Percentiles rank a stretch among this genome's conserved stretches.
Conservation (phyloP, 2,888 invertebrate genomes). For the Nephrotoma appendiculata region DNA sequence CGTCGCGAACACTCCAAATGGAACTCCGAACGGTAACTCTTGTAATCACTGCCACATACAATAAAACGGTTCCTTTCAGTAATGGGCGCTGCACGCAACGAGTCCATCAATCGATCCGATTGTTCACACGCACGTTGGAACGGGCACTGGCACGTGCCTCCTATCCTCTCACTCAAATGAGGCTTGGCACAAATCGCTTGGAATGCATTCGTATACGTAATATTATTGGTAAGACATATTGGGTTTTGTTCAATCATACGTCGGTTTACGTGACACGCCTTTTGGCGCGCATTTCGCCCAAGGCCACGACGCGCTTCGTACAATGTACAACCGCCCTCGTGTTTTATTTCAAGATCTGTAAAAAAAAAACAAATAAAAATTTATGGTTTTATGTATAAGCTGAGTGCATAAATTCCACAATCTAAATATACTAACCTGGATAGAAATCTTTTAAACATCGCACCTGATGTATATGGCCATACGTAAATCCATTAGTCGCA, state of each 20-base stretch:
- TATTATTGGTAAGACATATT: constrained; percentile 18
- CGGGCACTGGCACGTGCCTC: constrained; percentile 15
- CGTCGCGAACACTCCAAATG: constrained; percentile 20
- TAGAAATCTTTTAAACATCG: constrained; percentile 18
- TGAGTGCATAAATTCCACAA: neutral
- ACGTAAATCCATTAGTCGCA: constrained; percentile 21
- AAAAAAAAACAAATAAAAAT: neutral
- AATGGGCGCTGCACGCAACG: constrained; percentile 11
- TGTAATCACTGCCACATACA: constrained; percentile 22
- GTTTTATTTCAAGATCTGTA: constrained; percentile 18
- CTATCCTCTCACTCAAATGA: constrained; percentile 12
- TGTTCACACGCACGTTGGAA: constrained; percentile 7
- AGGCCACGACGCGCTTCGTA: constrained; percentile 14
- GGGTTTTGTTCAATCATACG: constrained; percentile 22
- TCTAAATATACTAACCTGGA: constrained; percentile 12
- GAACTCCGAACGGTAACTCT: constrained; percentile 18
- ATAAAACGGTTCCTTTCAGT: constrained; percentile 11
- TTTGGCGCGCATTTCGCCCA: constrained; percentile 6
- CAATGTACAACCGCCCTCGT: constrained; percentile 20
- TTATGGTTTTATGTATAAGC: neutral
- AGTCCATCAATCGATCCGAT: constrained; percentile 10
- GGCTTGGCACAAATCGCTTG: constrained; percentile 18
- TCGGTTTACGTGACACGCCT: constrained; percentile 17
- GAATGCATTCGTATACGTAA: constrained; percentile 22
- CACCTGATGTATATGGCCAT: constrained; percentile 19